phyloP scores from a whole-genome alignment of 2,113 vertebrate genomes.

The Todiramphus chloris region DNA sequence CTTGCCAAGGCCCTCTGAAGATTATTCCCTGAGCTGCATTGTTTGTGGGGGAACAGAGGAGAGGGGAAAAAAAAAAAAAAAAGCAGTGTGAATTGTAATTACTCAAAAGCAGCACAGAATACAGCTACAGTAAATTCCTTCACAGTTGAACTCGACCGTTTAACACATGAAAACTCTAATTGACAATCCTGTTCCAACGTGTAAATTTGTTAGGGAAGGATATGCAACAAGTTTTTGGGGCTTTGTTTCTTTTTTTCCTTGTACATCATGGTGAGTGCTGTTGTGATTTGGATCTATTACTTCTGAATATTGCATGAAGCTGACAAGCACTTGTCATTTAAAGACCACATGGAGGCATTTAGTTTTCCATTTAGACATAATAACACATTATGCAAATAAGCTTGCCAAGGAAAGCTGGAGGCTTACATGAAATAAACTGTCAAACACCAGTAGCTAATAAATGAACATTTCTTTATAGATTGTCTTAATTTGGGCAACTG shows the following conservation, averaged over 20 bases:
- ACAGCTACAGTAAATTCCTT: conserved; percentile 74
- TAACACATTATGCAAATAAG: conserved; percentile 88
- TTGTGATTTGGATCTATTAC: conserved; percentile 83
- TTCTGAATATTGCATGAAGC: conserved; percentile 86
- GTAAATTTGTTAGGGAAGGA: conserved; percentile 80
- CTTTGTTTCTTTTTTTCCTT: conserved; percentile 58
- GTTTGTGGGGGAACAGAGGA: background rate
- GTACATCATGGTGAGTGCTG: conserved; percentile 73
- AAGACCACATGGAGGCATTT: conserved; percentile 86
- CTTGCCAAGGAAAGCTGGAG: conserved; percentile 81
- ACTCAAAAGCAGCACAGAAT: conserved; percentile 65
- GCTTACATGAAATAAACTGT: conserved; percentile 83
- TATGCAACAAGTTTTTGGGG: conserved; percentile 74
- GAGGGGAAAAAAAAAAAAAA: background rate
- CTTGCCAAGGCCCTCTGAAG: conserved; percentile 68
- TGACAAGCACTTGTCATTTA: conserved; percentile 87
- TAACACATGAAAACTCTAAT: conserved; percentile 78
- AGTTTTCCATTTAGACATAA: conserved; percentile 87
- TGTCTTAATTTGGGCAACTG: conserved; percentile 76
- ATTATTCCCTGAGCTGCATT: conserved; percentile 60
- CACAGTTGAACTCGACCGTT: conserved; percentile 79
- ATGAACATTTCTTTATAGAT: conserved; percentile 82
- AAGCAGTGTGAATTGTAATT: conserved; percentile 59
- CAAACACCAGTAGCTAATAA: conserved; percentile 85
- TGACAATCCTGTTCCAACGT: conserved; percentile 76